Evolutionary conservation across 2,113 vertebrate species (phyloP).

Genomic region (Brachyistius frenatus): DNA sequence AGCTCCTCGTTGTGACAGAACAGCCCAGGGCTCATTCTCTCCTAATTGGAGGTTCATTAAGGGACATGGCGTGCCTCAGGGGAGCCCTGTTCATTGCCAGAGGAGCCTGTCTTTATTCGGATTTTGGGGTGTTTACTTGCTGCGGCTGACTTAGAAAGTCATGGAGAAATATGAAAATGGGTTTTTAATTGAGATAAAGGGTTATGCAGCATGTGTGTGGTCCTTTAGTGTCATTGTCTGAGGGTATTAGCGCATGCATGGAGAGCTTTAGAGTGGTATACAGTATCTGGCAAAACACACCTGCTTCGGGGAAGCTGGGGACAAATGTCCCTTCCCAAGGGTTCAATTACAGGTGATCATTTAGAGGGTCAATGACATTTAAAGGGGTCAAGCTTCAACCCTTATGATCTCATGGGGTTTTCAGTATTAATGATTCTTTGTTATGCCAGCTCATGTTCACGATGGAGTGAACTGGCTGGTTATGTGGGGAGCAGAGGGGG

Average conservation of each 20-base stretch:
- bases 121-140: conserved; percentile 74
- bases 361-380: conserved; percentile 75
- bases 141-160: conserved; percentile 69
- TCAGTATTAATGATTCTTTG: conserved; percentile 68
- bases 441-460: conserved; percentile 65
- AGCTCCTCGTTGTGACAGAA: conserved; percentile 73
- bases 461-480: conserved; percentile 51
- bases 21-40: conserved; percentile 77
- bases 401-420: conserved; percentile 53
- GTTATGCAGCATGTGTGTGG: conserved; percentile 59
- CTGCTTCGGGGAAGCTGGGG: conserved; percentile 60
- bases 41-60: conserved; percentile 84
- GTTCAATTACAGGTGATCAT: conserved; percentile 75
- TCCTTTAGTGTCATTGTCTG: conserved; percentile 58
- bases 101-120: conserved; percentile 59
- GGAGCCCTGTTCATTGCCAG: conserved; percentile 62
- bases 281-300: conserved; percentile 49
- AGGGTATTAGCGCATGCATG: conserved; percentile 40
- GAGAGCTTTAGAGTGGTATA: conserved; percentile 37
- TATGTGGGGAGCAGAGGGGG: conserved; percentile 25
- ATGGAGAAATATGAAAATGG: conserved; percentile 70
- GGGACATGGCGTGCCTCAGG: conserved; percentile 71
- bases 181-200: conserved; percentile 79
- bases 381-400: conserved; percentile 67
- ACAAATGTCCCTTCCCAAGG: conserved; percentile 54